These are phyloP conservation scores for Andrena flavipes DNA, from an alignment of 2,888 invertebrate genomes.

Conservation along the genomic window DNA sequence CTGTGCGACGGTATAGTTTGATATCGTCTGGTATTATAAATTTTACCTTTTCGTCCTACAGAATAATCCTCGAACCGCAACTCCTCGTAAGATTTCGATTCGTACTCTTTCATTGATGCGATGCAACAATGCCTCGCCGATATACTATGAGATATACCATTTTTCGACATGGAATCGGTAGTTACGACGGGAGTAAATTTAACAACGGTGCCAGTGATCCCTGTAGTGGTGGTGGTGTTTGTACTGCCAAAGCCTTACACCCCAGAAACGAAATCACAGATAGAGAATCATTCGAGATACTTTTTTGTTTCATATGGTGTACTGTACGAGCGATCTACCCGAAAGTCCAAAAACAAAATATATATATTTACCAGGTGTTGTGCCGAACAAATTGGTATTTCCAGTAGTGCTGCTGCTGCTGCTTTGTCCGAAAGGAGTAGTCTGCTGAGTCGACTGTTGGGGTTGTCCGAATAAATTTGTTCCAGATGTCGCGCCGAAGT, in stretches of 20 bases:
- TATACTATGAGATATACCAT: slow-evolving; percentile 93
- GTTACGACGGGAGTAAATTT: slow-evolving; percentile 96
- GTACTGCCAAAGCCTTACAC: slow-evolving; percentile 77
- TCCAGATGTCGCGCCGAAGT: slow-evolving; percentile 86
- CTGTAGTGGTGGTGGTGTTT: slow-evolving; percentile 82
- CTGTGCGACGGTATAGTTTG: not conserved
- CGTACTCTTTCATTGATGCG: slow-evolving; percentile 99
- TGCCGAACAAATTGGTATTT: slow-evolving; percentile 84
- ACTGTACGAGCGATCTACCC: not conserved
- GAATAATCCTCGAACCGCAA: slow-evolving; percentile 96
- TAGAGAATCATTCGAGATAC: not conserved
- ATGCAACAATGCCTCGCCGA: slow-evolving; percentile 98
- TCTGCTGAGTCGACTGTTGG: slow-evolving; percentile 82
- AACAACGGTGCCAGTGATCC: slow-evolving; percentile 90
- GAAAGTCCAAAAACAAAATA: not conserved
- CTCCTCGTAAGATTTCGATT: slow-evolving; percentile 97
- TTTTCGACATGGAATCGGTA: slow-evolving; percentile 96
- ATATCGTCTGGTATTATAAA: not conserved
- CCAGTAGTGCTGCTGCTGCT: slow-evolving; percentile 85
- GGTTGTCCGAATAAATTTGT: slow-evolving; percentile 88
- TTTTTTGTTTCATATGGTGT: not conserved
- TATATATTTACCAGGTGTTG: slow-evolving; percentile 74
- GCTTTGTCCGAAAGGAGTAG: slow-evolving; percentile 85
- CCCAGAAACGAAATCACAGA: not conserved
- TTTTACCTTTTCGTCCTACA: slow-evolving; percentile 93